A percentile compares a stretch with the other conserved stretches of the same genome.
These are phyloP conservation scores for Montifringilla adamsi DNA, from an alignment of 2,113 vertebrate species.

Conservation along the genomic window DNA sequence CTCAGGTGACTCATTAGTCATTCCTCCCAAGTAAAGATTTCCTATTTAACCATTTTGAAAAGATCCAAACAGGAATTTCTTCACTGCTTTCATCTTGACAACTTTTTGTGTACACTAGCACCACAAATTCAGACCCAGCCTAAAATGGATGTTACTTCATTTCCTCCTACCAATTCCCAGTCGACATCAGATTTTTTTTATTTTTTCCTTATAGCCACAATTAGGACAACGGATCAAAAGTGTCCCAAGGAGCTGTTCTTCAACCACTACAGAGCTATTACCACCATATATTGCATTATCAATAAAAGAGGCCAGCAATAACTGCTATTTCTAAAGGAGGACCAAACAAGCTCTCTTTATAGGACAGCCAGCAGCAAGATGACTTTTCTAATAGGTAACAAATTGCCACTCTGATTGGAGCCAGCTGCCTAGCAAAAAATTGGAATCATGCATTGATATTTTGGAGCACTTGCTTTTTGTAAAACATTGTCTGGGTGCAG, in stretches of 20 bases:
- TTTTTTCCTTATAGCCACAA: not conserved
- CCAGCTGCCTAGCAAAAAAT: conserved; percentile 13
- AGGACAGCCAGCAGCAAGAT: conserved; percentile 25
- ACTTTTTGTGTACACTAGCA: not conserved
- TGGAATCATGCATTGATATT: not conserved
- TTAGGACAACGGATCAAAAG: not conserved
- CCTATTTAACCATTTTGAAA: not conserved
- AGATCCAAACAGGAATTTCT: not conserved
- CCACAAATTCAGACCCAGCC: not conserved
- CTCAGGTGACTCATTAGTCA: conserved; percentile 21
- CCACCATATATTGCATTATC: not conserved
- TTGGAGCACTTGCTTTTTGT: not conserved
- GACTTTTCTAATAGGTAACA: conserved; percentile 35
- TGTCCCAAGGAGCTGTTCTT: not conserved
- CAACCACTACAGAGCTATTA: not conserved
- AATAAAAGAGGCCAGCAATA: not conserved
- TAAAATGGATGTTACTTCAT: not conserved
- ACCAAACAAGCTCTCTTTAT: conserved; percentile 6
- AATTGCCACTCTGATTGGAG: conserved; percentile 34
- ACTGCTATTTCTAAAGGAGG: not conserved
- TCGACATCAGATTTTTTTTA: not conserved
- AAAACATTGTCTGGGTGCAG: not conserved
- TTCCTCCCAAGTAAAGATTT: not conserved
- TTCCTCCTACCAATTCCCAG: not conserved
- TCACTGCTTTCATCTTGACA: not conserved